Conservation (phyloP, 2,113 vertebrate species). For the Eclectus roratus region DNA sequence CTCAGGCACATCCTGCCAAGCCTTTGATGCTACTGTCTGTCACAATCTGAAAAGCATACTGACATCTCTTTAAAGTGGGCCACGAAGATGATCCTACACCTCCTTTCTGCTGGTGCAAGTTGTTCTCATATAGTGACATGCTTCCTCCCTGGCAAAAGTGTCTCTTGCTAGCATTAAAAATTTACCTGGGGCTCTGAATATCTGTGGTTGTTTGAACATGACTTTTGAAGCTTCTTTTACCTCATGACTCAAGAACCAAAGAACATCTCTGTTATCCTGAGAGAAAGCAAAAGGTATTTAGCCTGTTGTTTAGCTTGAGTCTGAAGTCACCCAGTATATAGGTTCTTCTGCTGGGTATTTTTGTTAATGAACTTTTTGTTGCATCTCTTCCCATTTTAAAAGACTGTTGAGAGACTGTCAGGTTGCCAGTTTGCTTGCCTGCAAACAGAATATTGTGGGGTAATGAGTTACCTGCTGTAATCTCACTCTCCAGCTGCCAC, state of each 20-base stretch:
- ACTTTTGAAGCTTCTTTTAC: conserved; percentile 13
- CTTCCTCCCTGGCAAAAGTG: neutral
- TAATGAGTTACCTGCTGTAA: neutral
- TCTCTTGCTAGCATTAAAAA: conserved; percentile 23
- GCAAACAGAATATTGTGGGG: neutral
- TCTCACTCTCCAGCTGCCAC: neutral
- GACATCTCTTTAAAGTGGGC: conserved; percentile 39
- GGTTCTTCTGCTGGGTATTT: neutral
- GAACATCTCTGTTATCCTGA: neutral
- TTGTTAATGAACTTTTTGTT: neutral
- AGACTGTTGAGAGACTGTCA: neutral
- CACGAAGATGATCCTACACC: conserved; percentile 11
- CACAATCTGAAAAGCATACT: neutral
- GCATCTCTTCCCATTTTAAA: neutral
- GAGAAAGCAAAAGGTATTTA: neutral
- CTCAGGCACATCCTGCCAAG: conserved; percentile 34
- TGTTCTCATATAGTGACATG: neutral
- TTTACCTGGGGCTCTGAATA: conserved; percentile 27
- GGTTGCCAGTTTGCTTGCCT: neutral
- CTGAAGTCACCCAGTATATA: neutral
- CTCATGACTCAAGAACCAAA: neutral
- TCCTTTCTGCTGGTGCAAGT: neutral
- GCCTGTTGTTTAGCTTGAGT: neutral
- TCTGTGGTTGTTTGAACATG: neutral
- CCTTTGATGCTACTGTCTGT: conserved; percentile 50